Evolutionary conservation across 2,797 vertebrate genomes (phyloP).

Genomic region (Coregonus ussuriensis): DNA sequence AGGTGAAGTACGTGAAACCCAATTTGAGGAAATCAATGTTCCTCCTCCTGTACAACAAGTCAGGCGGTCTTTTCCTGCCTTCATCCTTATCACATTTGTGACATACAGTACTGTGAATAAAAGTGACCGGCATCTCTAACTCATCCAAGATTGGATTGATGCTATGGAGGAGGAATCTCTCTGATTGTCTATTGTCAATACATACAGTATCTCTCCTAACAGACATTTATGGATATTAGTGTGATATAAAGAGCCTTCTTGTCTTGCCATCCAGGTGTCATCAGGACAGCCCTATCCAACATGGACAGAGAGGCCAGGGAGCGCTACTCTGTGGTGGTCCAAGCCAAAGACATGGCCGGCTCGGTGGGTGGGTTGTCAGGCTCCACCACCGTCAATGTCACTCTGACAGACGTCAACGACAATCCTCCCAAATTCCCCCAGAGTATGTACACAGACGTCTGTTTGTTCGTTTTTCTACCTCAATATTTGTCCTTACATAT

Average conservation of each 20-base stretch:
- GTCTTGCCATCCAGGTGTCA: conserved; percentile 77
- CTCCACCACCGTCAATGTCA: conserved; percentile 90
- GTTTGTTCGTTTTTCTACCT: neutral
- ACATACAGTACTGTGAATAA: neutral
- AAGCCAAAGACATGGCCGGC: conserved; percentile 97
- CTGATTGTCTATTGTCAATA: neutral
- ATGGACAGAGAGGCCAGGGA: conserved; percentile 92
- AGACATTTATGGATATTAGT: neutral
- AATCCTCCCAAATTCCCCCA: conserved; percentile 91
- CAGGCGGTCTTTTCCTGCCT: neutral
- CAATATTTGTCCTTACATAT: neutral
- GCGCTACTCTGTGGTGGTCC: conserved; percentile 88
- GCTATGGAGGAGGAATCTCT: neutral
- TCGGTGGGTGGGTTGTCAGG: conserved; percentile 91
- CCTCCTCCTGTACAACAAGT: neutral
- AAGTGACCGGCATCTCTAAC: neutral
- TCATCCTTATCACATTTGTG: neutral
- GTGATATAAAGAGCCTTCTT: conserved; percentile 15
- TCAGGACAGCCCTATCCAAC: conserved; percentile 87
- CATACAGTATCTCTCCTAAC: neutral
- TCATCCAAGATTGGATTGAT: neutral
- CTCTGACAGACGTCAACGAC: conserved; percentile 90
- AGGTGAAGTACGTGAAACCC: neutral
- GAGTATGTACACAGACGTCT: conserved; percentile 72
- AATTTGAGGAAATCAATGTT: neutral